Conservation (phyloP, 2,797 vertebrate species). For the Helarctos malayanus region DNA sequence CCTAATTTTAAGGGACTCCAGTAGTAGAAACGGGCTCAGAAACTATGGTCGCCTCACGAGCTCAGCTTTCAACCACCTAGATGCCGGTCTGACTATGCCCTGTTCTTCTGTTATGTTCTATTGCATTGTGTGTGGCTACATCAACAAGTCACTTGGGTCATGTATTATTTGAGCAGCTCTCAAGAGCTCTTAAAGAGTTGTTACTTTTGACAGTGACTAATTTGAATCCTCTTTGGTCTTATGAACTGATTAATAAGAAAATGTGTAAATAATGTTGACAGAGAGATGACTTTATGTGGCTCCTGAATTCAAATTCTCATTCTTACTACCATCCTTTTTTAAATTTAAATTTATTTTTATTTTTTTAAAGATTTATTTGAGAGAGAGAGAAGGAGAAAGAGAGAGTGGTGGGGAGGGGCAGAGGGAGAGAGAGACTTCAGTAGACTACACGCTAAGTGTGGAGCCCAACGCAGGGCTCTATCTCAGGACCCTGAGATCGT, state of each 20-base stretch:
- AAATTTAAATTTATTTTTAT: neutral
- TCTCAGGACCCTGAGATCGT: neutral
- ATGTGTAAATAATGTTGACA: neutral
- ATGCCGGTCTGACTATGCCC: neutral
- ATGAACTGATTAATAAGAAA: constrained; percentile 39
- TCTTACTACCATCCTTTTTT: constrained; percentile 18
- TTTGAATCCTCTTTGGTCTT: constrained; percentile 27
- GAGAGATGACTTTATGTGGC: neutral
- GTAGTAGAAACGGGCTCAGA: neutral
- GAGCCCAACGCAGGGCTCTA: neutral
- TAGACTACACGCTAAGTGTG: neutral
- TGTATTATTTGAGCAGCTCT: neutral
- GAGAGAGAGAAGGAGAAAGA: neutral
- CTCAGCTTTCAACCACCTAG: neutral
- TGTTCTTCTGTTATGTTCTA: neutral
- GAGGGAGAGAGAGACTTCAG: neutral
- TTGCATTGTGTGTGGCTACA: neutral
- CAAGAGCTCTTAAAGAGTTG: neutral
- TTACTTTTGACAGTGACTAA: constrained; percentile 18
- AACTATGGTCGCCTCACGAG: neutral
- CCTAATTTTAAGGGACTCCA: neutral
- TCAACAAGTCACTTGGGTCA: neutral
- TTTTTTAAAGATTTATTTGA: neutral
- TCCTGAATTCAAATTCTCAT: constrained; percentile 16
- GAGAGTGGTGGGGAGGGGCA: neutral